A percentile compares a stretch with the other conserved stretches of the same genome.
Evolutionary conservation across 2,888 invertebrate species (phyloP).

Genomic region (Hermaeophaga mercurialis): DNA sequence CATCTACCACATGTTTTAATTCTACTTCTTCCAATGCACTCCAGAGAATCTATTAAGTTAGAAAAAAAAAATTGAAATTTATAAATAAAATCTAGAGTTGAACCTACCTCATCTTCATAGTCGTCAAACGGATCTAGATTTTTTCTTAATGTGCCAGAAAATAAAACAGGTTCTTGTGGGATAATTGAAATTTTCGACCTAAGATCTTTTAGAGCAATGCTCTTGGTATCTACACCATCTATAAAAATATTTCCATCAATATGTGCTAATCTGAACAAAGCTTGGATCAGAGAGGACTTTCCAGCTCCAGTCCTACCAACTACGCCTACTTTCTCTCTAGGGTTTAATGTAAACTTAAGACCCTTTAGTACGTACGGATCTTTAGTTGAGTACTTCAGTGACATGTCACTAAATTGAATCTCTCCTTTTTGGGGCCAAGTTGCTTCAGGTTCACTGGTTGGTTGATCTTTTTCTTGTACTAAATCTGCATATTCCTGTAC

Average conservation of each 20-base stretch:
- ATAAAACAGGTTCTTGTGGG: conserved; percentile 83
- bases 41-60: conserved; percentile 71
- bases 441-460: conserved; percentile 59
- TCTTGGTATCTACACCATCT: conserved; percentile 73
- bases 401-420: conserved; percentile 70
- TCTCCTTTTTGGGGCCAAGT: conserved; percentile 75
- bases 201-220: conserved; percentile 73
- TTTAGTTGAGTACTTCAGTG: conserved; percentile 71
- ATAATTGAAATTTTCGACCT: conserved; percentile 81
- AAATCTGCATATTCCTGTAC: conserved; percentile 79
- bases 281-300: conserved; percentile 75
- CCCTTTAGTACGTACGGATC: conserved; percentile 76
- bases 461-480: conserved; percentile 59
- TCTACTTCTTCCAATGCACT: conserved; percentile 82
- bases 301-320: conserved; percentile 85
- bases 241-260: conserved; percentile 78
- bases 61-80: neutral
- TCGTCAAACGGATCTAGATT: conserved; percentile 90
- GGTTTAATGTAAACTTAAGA: conserved; percentile 68
- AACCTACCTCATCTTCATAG: conserved; percentile 69
- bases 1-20: conserved; percentile 71
- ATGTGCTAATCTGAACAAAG: conserved; percentile 79
- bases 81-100: neutral
- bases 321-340: conserved; percentile 75
- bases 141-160: conserved; percentile 83